A percentile compares a stretch with the other conserved stretches of the same genome.
These are phyloP conservation scores for Hofmannophila pseudospretella DNA, from an alignment of 2,888 invertebrate species.

Conservation along the genomic window DNA sequence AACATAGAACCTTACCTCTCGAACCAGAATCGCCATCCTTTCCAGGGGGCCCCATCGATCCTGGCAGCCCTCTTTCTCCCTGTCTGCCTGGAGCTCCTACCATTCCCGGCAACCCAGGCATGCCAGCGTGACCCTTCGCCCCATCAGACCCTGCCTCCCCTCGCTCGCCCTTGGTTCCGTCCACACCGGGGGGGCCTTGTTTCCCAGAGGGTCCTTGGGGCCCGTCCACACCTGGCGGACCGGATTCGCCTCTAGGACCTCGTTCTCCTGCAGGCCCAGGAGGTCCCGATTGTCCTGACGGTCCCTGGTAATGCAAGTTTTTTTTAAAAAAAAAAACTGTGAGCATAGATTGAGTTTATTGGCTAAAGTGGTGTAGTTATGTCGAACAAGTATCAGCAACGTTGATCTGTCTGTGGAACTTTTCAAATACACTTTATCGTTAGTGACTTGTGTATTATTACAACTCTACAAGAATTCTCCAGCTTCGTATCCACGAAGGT, in stretches of 20 bases:
- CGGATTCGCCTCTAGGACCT: slow-evolving; percentile 84
- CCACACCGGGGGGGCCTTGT: slow-evolving; percentile 84
- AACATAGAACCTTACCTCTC: slow-evolving; percentile 82
- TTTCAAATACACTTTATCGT: no score
- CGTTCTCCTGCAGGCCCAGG: slow-evolving; percentile 84
- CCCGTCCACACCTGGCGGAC: slow-evolving; percentile 86
- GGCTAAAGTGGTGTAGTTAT: no score
- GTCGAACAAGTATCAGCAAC: no score
- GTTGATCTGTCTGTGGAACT: no score
- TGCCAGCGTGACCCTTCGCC: slow-evolving; percentile 88
- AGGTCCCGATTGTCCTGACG: slow-evolving; percentile 81
- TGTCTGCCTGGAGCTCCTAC: slow-evolving; percentile 81
- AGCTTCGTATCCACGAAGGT: no score
- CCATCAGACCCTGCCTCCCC: slow-evolving; percentile 84
- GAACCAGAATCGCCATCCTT: slow-evolving; percentile 86
- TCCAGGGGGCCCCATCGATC: slow-evolving; percentile 82
- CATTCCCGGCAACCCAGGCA: slow-evolving; percentile 89
- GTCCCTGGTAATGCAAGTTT: slow-evolving; percentile 74
- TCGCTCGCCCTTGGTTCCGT: slow-evolving; percentile 82
- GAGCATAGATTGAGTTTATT: no score
- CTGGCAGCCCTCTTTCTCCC: slow-evolving; percentile 84
- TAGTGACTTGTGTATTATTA: no score
- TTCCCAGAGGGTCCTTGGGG: slow-evolving; percentile 87
- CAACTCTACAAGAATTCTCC: no score
- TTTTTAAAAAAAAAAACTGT: no score